Evolutionary conservation across 1,140 invertebrate species (phyloP).

Genomic region (Eupristina koningsbergeri): DNA sequence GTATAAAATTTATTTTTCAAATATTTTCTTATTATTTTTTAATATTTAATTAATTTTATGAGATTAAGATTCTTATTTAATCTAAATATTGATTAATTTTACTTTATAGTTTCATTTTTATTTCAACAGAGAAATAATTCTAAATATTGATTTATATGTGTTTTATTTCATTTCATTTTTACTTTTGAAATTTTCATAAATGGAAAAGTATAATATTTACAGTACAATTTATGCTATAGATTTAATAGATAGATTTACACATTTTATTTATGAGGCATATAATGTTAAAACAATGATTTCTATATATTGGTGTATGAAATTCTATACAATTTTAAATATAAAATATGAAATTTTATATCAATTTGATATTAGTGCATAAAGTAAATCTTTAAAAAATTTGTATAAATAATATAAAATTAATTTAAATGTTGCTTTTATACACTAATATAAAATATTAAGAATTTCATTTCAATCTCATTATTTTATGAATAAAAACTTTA

Average conservation of each 20-base stretch:
- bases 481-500: neutral
- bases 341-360: neutral
- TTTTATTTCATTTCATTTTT: neutral
- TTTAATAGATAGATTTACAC: conserved; percentile 30
- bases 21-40: conserved; percentile 11
- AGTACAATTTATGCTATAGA: neutral
- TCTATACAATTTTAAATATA: conserved; percentile 10
- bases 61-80: conserved; percentile 33
- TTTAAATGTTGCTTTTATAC: neutral
- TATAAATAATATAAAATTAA: neutral
- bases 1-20: neutral
- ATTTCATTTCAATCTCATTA: neutral
- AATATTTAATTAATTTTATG: conserved; percentile 26
- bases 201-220: conserved; percentile 16
- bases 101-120: conserved; percentile 34
- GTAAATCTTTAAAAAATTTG: neutral
- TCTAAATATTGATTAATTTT: conserved; percentile 1
- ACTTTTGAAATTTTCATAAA: conserved; percentile 5
- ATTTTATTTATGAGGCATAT: neutral
- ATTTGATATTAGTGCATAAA: neutral
- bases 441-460: neutral
- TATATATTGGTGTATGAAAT: neutral
- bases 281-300: neutral
- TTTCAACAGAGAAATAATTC: conserved; percentile 2
- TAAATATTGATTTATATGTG: neutral